Conservation (phyloP, 2,888 invertebrate genomes). For the Dichetophora obliterata region DNA sequence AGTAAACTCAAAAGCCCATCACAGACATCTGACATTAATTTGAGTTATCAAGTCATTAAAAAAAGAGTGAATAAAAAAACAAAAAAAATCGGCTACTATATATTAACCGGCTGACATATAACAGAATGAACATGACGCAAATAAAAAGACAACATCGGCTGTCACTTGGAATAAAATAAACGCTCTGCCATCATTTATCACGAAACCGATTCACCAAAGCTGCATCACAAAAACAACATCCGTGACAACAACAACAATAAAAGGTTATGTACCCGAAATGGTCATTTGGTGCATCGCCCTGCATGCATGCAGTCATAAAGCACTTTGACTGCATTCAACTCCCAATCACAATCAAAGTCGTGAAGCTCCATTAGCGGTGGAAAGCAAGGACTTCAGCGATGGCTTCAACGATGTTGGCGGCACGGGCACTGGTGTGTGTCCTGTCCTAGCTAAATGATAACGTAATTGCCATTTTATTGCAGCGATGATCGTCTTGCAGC, state of each 20-base stretch:
- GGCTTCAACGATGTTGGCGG: not conserved
- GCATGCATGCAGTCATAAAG: constrained; percentile 17
- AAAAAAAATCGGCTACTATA: not conserved
- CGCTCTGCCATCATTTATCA: constrained; percentile 16
- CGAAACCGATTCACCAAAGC: not conserved
- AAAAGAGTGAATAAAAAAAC: constrained; percentile 5
- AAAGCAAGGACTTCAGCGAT: not conserved
- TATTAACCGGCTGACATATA: not conserved
- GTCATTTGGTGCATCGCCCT: not conserved
- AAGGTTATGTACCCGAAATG: constrained; percentile 6
- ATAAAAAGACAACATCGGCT: constrained; percentile 5
- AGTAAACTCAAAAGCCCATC: not conserved
- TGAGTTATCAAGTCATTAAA: constrained; percentile 18
- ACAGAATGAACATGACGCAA: not conserved
- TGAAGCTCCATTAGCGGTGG: constrained; percentile 15
- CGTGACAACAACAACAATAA: not conserved
- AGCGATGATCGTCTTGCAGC: not conserved
- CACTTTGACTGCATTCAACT: constrained; percentile 23
- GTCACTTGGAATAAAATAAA: not conserved
- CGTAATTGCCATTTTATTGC: constrained; percentile 24
- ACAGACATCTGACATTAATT: not conserved
- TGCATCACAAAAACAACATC: not conserved
- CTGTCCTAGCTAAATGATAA: constrained; percentile 1
- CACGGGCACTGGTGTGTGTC: not conserved
- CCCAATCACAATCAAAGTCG: not conserved